These are phyloP conservation scores for Montifringilla adamsi DNA, from an alignment of 2,113 vertebrate species.

Conservation along the genomic window DNA sequence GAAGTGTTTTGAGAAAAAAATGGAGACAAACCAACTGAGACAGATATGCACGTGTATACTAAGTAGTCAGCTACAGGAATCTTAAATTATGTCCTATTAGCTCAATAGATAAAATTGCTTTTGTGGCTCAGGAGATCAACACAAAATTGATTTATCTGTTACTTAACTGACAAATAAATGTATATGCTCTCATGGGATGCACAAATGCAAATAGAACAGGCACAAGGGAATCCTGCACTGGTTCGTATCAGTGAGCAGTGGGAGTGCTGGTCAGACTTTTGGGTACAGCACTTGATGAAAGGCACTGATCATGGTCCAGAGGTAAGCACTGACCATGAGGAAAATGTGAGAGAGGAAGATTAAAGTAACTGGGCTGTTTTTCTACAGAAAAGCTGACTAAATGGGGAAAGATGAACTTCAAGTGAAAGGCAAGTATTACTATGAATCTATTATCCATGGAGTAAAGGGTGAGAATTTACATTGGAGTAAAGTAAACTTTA, in stretches of 20 bases:
- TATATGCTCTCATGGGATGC: not conserved
- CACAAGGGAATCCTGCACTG: fast-evolving
- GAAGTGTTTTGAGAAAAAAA: not conserved
- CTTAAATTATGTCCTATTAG: not conserved
- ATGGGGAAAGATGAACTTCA: not conserved
- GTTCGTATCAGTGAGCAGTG: not conserved
- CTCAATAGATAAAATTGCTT: not conserved
- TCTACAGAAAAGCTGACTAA: not conserved
- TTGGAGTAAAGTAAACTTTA: not conserved
- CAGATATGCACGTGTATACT: not conserved
- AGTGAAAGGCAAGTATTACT: not conserved
- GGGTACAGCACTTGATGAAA: not conserved
- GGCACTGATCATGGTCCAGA: not conserved
- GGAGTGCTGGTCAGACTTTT: not conserved
- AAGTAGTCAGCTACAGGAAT: not conserved
- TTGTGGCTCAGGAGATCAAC: not conserved
- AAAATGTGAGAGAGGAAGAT: not conserved
- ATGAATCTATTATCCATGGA: not conserved
- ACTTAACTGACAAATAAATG: not conserved
- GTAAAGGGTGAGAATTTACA: not conserved
- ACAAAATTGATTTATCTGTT: not conserved
- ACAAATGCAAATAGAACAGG: not conserved
- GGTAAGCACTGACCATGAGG: not conserved
- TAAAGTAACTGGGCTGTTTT: not conserved
- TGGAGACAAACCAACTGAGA: not conserved